Base-by-base conservation (phyloP, 37 sponge, comb jelly and placozoan species). In the Ephydatia muelleri region DNA sequence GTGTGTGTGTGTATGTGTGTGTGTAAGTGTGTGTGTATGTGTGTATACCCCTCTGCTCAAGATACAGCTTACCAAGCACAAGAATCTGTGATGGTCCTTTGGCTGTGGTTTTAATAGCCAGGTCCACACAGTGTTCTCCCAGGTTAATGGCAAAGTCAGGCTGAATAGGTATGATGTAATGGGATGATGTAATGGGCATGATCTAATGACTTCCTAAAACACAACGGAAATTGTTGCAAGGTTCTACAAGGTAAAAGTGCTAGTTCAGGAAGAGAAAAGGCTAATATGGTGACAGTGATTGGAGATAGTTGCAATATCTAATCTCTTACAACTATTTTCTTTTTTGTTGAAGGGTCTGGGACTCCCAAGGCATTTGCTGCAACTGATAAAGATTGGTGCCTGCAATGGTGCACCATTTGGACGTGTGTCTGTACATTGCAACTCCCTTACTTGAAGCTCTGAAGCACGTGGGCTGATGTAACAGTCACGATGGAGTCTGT, bases 141-240 rank as follows among this genome's bases (percentile, higher is more conserved):
- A 98, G 67, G 70, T 92, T 91, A 16, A 86, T 67, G 31, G 57
- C 88, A 94, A 94, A 94, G 71, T 94, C 88, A 38, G 82, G 75
- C 91, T 94, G 76, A 43, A 71, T 32, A 79, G 39, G 70, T n/a
- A 14, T 14, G 57, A 57, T 1, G 57, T 1, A 21, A 1, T 16
- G 57, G 57, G 19, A 14, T 14, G 57, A n/a, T n/a, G n/a, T n/a
- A n/a, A n/a, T n/a, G n/a, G n/a, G n/a, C n/a, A n/a, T n/a, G n/a
- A n/a, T n/a, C n/a, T n/a, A n/a, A n/a, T n/a, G n/a, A n/a, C n/a
- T n/a, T n/a, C n/a, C n/a, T n/a, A n/a, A n/a, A n/a, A n/a, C n/a
- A n/a, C n/a, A n/a, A n/a, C n/a, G n/a, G n/a, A n/a, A n/a, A n/a
- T n/a, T n/a, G n/a, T n/a, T n/a, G n/a, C n/a, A n/a, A n/a, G n/a